These are phyloP conservation scores for Apis dorsata DNA, from an alignment of 1,140 invertebrate genomes.

Conservation along the genomic window DNA sequence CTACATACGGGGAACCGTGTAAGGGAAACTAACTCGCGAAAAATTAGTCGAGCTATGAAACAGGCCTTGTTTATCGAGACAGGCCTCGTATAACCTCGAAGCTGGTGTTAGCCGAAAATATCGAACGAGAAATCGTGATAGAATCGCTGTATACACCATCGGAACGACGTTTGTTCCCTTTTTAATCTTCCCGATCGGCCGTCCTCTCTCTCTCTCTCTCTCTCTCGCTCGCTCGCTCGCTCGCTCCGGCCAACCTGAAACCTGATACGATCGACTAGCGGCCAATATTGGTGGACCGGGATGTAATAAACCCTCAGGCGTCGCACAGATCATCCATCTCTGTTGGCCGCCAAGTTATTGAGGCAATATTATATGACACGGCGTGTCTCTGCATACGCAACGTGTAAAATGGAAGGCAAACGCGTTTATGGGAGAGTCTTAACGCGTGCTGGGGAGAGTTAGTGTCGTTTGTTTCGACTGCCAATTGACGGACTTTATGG, in stretches of 20 bases:
- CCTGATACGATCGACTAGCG: conserved; percentile 58
- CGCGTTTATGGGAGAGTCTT: conserved; percentile 48
- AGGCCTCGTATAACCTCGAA: not conserved
- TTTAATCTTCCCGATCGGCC: conserved; percentile 23
- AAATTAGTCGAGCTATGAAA: conserved; percentile 12
- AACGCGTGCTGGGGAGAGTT: not conserved
- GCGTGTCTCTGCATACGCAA: conserved; percentile 38
- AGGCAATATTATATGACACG: conserved; percentile 63
- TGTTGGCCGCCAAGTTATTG: conserved; percentile 49
- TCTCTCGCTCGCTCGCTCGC: not conserved
- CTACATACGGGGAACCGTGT: too few relatives aligned
- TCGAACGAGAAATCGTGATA: conserved; percentile 16
- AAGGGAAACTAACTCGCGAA: not conserved
- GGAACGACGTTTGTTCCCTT: conserved; percentile 18
- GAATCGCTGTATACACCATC: not conserved
- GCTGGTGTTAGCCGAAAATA: not conserved
- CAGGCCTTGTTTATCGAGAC: conserved; percentile 8
- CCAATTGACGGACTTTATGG: not conserved
- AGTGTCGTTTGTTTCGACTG: not conserved
- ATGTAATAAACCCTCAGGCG: conserved; percentile 63
- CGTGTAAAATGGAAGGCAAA: conserved; percentile 52
- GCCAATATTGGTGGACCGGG: conserved; percentile 62
- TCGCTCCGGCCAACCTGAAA: conserved; percentile 7
- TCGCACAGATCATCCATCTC: conserved; percentile 63
- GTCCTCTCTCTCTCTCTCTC: not conserved